Evolutionary conservation across 2,113 vertebrate genomes (phyloP).

Genomic region (Oncorhynchus mykiss): DNA sequence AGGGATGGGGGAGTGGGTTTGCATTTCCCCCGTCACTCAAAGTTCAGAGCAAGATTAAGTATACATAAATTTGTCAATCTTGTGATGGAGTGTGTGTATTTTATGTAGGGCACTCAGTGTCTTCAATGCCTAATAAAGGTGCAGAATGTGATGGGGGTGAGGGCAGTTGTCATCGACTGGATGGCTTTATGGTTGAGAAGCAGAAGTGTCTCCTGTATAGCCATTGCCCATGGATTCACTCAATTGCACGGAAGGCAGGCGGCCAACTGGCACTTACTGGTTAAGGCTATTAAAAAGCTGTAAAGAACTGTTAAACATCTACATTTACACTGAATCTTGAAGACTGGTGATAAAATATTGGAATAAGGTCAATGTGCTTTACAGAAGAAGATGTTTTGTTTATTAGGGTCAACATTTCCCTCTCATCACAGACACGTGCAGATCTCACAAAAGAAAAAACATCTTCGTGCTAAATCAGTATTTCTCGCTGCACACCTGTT

Average conservation of each 20-base stretch:
- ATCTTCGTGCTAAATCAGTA: too few relatives aligned
- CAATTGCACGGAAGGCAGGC: background rate
- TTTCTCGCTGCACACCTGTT: background rate
- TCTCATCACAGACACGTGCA: background rate
- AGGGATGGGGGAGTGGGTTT: constrained; percentile 69
- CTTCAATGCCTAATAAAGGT: constrained; percentile 5
- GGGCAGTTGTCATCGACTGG: constrained; percentile 8
- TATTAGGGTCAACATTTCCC: background rate
- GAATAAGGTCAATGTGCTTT: background rate
- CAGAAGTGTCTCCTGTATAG: background rate
- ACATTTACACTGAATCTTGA: background rate
- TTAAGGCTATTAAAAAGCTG: background rate
- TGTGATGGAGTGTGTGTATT: constrained; percentile 18
- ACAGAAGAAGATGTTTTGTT: background rate
- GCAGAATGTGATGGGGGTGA: constrained; percentile 21
- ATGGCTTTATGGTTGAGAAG: background rate
- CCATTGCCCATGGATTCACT: background rate
- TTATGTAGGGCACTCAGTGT: background rate
- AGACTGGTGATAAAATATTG: background rate
- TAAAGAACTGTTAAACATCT: background rate
- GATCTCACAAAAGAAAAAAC: too few relatives aligned
- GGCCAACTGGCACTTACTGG: constrained; percentile 6
- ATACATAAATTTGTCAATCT: constrained; percentile 56
- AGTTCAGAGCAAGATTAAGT: constrained; percentile 76
- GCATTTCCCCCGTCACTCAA: constrained; percentile 75